Base-by-base conservation (phyloP, 1,140 invertebrate species). In the Phymorhynchus buccinoides region DNA sequence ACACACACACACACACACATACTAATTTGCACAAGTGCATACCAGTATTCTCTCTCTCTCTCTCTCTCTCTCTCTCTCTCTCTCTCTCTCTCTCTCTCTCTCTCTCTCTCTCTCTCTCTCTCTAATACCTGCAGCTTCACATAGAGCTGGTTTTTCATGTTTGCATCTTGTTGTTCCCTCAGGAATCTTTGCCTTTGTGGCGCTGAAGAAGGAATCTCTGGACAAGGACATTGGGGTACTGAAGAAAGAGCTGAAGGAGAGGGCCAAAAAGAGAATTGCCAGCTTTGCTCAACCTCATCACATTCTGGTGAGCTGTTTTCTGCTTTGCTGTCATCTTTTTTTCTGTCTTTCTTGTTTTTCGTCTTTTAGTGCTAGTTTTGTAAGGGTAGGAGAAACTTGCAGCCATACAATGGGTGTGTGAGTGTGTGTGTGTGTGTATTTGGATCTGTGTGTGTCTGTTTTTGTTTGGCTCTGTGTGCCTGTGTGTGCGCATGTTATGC, bases 121-220 rank as follows among this genome's bases (percentile, higher is more conserved):
- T n/a, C n/a, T n/a, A n/a, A n/a, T n/a, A n/a, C n/a, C n/a, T n/a
- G n/a, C n/a, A 52, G 9, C 9, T 22, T 52, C 22, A 9, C 22
- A 22, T 52, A 22, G 48, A 52, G 9, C 48, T 52, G 48, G 9
- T 52, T n/a, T n/a, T 9, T 52, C 9, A 52, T 52, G 48, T 12
- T 52, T 22, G 9, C 48, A 12, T 9, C 32, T 39, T 41, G 71
- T 62, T 78, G 4, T 78, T 78, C 52, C 3, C 4, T 27, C 78
- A 93, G 92, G 91, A 82, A 90, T 94, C 22, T 93, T 93, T 90
- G 92, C 92, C 79, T 94, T 91, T 90, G 89, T 93, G 52, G 90
- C 90, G 1, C 88, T 94, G 4, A 94, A 92, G 86, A 91, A 93
- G 80, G 82, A 87, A 16, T 81, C 87, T 3, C 75, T 73, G 9